Base-by-base conservation (phyloP, 2,888 invertebrate genomes). In the Gerris lacustris region DNA sequence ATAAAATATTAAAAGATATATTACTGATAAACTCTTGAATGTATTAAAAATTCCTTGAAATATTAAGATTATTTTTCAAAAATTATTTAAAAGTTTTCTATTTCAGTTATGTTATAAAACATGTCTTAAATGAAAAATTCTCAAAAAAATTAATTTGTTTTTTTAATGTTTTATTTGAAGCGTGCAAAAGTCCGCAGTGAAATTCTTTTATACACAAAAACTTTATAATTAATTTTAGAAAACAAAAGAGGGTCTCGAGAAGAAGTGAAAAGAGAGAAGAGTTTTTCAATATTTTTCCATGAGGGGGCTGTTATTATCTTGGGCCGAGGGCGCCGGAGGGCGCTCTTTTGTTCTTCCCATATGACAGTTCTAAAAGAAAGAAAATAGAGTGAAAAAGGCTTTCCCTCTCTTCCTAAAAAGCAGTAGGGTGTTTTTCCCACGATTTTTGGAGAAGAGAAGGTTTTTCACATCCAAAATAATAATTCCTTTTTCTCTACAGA, bases 141-240 rank as follows among this genome's bases (percentile, higher is more conserved):
- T 2, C 31, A 31, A 31, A 31, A 31, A 31, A 2, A 31, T 31
- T 1, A 31, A 31, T 31, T 31, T 31, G 31, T 31, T 2, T 31
- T 31, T 31, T 31, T 31, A 31, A 31, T 31, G 31, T 31, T 31
- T 31, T 31, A 31, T 31, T 31, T 31, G 31, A 31, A 31, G 31
- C 31, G 31, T 31, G 31, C 31, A 55, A 55, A 55, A 9, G 55
- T 55, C 55, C 55, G 55, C 55, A 11, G 55, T 55, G 31, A 31
- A 31, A 55, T 55, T 55, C 55, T 55, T 55, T 55, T 5, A 55
- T 31, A 31, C 31, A 55, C 55, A 11, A 55, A 55, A 55, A 55
- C 55, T 55, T 55, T 15, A 55, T 55, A 55, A 55, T 55, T 55
- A 55, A 55, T 55, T 55, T 55, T 55, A 55, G 31, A 55, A 55